Conservation (phyloP, 2,113 vertebrate species). For the Xenus cinereus region DNA sequence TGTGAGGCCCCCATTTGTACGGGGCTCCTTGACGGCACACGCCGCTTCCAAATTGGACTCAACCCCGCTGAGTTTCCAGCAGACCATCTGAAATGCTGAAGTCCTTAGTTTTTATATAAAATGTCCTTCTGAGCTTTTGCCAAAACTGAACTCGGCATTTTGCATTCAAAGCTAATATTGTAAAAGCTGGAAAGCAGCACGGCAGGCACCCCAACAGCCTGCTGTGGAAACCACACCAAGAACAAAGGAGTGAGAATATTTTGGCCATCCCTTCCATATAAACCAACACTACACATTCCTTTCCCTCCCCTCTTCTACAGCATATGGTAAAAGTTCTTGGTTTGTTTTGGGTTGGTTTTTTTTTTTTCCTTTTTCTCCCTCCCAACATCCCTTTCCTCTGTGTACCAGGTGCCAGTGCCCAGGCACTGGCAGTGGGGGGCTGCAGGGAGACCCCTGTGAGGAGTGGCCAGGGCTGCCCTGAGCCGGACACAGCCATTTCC, state of each 20-base stretch:
- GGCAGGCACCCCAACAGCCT: background rate
- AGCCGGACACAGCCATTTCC: background rate
- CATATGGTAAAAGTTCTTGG: background rate
- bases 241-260: background rate
- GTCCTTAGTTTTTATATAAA: background rate
- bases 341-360: background rate
- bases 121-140: conserved; percentile 27
- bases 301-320: background rate
- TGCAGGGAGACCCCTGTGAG: background rate
- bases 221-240: background rate
- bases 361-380: background rate
- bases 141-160: background rate
- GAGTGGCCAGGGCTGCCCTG: fast-evolving
- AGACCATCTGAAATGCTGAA: conserved; percentile 34
- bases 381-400: background rate
- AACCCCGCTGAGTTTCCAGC: background rate
- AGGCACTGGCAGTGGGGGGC: fast-evolving
- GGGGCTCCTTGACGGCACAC: fast-evolving
- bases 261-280: background rate
- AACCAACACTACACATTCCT: background rate
- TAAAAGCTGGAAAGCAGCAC: conserved; percentile 29
- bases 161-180: conserved; percentile 44
- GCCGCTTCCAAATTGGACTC: background rate
- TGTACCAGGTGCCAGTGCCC: too few relatives aligned
- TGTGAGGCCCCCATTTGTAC: background rate